Evolutionary conservation across 2,888 invertebrate species (phyloP), one percentile per base, ranked within the genome.

Genomic region (Halictus ligatus): DNA sequence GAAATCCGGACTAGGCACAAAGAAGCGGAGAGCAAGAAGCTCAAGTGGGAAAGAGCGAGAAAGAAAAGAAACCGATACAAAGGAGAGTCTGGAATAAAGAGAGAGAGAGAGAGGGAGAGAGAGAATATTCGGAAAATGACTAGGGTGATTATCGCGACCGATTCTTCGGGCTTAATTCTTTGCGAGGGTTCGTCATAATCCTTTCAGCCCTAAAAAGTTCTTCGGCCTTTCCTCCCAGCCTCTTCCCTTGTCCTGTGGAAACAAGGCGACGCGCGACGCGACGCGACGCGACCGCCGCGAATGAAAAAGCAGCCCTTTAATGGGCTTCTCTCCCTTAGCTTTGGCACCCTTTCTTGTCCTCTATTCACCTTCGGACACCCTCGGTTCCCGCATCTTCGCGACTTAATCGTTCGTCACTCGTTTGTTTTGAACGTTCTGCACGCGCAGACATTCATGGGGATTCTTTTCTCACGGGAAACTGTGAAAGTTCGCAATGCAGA

Each of bases 121-220:
- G 71, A 71, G 77, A 80, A 88, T 89, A 91, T 89, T 89, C 84
- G 81, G 81, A 89, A 90, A 92, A 92, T 91, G 86, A 87, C 89
- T 90, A 86, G 80, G 87, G 75, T 88, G 89, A 92, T 92, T 92
- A 91, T 89, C 87, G 84, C 79, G 73, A 67, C 69, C 86, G 85
- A 80, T 87, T 84, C 91, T 90, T 91, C 83, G 85, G 88, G 78
- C 75, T 81, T 60, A 78, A 73, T 78, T 78, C 73, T 77, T 60
- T 75, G 69, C 83, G 81, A 81, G 84, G 82, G 89, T 83, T 89
- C 85, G 89, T 88, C 89, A 88, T 91, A 89, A 92, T 91, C 89
- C 90, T 88, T 91, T 90, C 90, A 89, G 79, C 83, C 81, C 50
- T 81, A 84, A 81, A 89, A 91, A 86, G 78, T 85, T 48, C 60